These are phyloP conservation scores for Octopus sinensis DNA, from an alignment of 1,140 invertebrate species.

Conservation along the genomic window DNA sequence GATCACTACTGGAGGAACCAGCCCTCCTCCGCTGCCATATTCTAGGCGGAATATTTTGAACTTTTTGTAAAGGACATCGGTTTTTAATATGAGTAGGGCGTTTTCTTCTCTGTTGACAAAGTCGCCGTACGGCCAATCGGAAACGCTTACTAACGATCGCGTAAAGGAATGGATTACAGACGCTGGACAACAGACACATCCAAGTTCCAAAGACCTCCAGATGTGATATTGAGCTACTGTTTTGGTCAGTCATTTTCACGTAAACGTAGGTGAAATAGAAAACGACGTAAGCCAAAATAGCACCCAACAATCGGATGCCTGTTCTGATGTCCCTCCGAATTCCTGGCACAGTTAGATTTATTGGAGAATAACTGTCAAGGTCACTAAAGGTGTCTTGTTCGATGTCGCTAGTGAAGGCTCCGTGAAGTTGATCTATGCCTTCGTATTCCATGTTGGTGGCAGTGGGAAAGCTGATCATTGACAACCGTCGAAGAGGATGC, in stretches of 20 bases:
- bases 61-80: background rate
- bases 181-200: slow-evolving; percentile 23
- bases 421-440: slow-evolving; percentile 10
- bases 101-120: background rate
- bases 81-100: background rate
- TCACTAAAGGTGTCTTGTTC: background rate
- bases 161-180: slow-evolving; percentile 34
- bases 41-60: background rate
- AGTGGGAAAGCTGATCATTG: slow-evolving; percentile 32
- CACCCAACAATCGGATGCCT: slow-evolving; percentile 21
- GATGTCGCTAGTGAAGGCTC: background rate
- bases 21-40: background rate
- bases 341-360: background rate
- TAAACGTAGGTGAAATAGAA: slow-evolving; percentile 25
- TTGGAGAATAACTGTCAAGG: background rate
- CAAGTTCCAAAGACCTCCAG: slow-evolving; percentile 16
- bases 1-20: slow-evolving; percentile 7
- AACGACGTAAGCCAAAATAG: slow-evolving; percentile 21
- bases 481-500: slow-evolving; percentile 26
- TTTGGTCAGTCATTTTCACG: background rate
- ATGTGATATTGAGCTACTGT: background rate
- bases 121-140: slow-evolving; percentile 20
- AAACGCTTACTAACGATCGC: slow-evolving; percentile 30
- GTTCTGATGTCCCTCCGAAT: slow-evolving; percentile 14
- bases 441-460: slow-evolving; percentile 20